Base-by-base conservation (phyloP, 2,113 vertebrate species). In the Oncorhynchus nerka region DNA sequence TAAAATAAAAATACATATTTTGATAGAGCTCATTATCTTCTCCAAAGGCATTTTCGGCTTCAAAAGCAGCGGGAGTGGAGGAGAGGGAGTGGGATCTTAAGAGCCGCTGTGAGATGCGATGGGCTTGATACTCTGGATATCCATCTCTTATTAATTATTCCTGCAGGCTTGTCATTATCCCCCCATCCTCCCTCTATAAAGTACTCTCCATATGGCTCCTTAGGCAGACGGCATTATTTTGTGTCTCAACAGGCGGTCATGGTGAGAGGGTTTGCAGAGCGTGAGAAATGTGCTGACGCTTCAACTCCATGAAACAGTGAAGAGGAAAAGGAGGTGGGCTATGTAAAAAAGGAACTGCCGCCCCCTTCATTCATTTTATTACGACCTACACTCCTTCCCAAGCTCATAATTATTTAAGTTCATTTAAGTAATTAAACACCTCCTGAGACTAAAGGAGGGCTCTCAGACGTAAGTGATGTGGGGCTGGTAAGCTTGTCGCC, bases 1-100 rank as follows among this genome's bases (percentile, higher is more conserved):
- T 30, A 68, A 82, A 51, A 81, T 69, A 11, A 22, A 79, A 72
- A 73, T 68, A 12, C 39, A 68, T 77, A 26, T 79, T 87, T 81
- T 89, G 80, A 87, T 77, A 84, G 78, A 85, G 75, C 88, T 89
- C 86, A 86, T 91, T 87, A 90, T 89, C 82, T 81, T 78, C 74
- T 81, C 81, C 76, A 85, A 87, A 88, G 89, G 76, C 87, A 78
- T 84, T 81, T 66, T 61, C 82, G 77, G 83, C 80, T 81, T 93
- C 85, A 77, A 87, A 84, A 77, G 76, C 77, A 81, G 76, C 72
- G 73, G 61, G 49, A 51, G 70, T 65, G 20, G 72, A 57, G 65
- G 48, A 68, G 57, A 69, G 68, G 19, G 34, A 22, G 67, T n/a
- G 57, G 28, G 70, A 80, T 78, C 81, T 83, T 74, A 49, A 73